These are phyloP conservation scores for Philonicus albiceps DNA, from an alignment of 2,888 invertebrate species.

Conservation along the genomic window DNA sequence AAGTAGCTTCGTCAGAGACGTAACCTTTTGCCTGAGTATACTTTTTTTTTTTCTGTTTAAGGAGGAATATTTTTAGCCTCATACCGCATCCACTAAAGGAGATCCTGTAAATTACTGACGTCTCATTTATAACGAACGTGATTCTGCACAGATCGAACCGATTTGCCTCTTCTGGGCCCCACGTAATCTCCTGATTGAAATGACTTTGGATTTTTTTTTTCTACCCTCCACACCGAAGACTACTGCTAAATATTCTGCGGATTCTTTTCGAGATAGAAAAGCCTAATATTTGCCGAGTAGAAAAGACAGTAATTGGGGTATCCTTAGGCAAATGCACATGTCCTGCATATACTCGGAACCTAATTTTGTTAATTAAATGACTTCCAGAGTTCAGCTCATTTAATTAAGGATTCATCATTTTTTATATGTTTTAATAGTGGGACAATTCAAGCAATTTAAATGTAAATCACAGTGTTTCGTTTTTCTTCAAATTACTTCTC, in stretches of 20 bases:
- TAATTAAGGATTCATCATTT: neutral
- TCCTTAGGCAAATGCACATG: neutral
- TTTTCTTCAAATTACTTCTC: neutral
- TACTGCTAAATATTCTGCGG: neutral
- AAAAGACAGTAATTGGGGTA: neutral
- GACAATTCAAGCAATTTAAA: neutral
- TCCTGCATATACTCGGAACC: neutral
- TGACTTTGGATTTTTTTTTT: slow-evolving; percentile 20
- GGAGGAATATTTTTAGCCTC: neutral
- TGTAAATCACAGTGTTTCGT: neutral
- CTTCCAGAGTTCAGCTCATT: neutral
- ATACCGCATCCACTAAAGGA: neutral
- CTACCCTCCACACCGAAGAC: neutral
- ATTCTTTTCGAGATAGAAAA: neutral
- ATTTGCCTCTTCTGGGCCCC: slow-evolving; percentile 13
- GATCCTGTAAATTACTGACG: slow-evolving; percentile 35
- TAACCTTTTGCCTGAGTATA: slow-evolving; percentile 12
- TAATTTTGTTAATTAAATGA: neutral
- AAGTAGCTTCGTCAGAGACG: slow-evolving; percentile 33
- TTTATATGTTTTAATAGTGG: neutral
- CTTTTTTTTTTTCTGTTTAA: too few relatives aligned
- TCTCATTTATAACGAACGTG: slow-evolving; percentile 41
- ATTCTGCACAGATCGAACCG: slow-evolving; percentile 37
- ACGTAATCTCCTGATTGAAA: slow-evolving; percentile 37
- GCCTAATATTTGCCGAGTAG: neutral